phyloP scores from a whole-genome alignment of 2,888 invertebrate genomes.

The Periphyllus acericola region DNA sequence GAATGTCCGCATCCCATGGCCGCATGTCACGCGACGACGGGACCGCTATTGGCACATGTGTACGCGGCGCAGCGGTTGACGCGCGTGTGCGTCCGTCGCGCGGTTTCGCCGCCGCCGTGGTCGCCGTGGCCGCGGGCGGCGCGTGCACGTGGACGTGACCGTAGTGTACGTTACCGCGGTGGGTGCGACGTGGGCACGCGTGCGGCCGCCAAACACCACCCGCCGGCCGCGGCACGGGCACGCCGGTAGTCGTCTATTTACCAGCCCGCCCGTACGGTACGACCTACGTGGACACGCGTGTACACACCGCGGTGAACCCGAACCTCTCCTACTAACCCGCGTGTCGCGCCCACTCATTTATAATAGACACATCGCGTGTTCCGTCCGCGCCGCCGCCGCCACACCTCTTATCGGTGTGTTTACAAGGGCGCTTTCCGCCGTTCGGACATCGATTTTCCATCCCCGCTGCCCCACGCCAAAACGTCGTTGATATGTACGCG shows the following conservation, averaged over 20 bases:
- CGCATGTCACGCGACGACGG: constrained; percentile 46
- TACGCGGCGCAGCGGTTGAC: background rate
- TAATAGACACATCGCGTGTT: constrained; percentile 60
- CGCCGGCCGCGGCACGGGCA: background rate
- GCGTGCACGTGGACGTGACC: background rate
- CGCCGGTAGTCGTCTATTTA: no score
- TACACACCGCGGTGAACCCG: background rate
- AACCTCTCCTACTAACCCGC: no score
- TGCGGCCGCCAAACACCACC: background rate
- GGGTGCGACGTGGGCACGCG: no score
- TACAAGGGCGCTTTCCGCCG: background rate
- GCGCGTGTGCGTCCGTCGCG: background rate
- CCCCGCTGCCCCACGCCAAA: no score
- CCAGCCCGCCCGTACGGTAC: no score
- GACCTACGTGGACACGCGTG: no score
- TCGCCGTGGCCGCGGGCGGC: background rate
- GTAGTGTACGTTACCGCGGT: no score
- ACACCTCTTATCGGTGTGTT: constrained; percentile 12
- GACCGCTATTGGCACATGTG: background rate
- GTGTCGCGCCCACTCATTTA: constrained; percentile 36
- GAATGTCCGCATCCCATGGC: constrained; percentile 59
- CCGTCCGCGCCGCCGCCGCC: background rate
- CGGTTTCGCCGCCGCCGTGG: background rate
- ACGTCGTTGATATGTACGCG: no score
- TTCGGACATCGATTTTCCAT: constrained; percentile 52